A percentile compares a stretch with the other conserved stretches of the same genome.
Conservation (phyloP, 2,113 vertebrate genomes). For the Thymallus thymallus region DNA sequence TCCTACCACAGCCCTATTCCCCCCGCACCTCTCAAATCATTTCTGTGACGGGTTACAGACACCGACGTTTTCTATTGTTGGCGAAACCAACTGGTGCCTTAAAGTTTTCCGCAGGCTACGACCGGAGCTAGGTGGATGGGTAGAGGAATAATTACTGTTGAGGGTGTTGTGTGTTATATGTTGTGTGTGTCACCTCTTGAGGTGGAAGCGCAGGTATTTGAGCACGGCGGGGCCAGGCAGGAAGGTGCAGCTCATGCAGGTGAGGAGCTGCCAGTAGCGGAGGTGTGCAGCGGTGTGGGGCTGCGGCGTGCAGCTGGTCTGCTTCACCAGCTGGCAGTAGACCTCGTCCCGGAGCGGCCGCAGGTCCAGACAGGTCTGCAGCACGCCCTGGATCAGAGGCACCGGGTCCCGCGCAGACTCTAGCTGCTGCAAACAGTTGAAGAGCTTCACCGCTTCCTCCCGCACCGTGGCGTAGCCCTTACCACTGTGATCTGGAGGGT, state of each 20-base stretch:
- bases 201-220: conserved; percentile 87
- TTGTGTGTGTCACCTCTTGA: conserved; percentile 80
- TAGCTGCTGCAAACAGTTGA: conserved; percentile 93
- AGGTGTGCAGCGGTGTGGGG: conserved; percentile 79
- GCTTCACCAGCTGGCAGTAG: conserved; percentile 97
- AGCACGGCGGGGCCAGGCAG: conserved; percentile 82
- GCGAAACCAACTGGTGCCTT: too few species aligned
- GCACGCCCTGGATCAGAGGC: conserved; percentile 93
- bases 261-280: conserved; percentile 97
- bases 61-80: too few species aligned
- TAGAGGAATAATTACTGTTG: too few species aligned
- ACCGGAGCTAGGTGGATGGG: too few species aligned
- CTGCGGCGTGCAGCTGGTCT: conserved; percentile 82
- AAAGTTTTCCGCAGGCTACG: too few species aligned
- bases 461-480: conserved; percentile 85
- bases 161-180: background rate
- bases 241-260: conserved; percentile 97
- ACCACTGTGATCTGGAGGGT: conserved; percentile 69
- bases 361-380: conserved; percentile 96
- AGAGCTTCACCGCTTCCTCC: conserved; percentile 92
- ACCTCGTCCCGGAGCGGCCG: conserved; percentile 90
- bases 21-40: background rate
- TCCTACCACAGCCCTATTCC: background rate
- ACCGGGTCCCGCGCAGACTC: conserved; percentile 83
- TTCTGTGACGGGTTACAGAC: too few species aligned